Evolutionary conservation across 2,797 vertebrate species (phyloP).

Genomic region (Peromyscus nudipes): DNA sequence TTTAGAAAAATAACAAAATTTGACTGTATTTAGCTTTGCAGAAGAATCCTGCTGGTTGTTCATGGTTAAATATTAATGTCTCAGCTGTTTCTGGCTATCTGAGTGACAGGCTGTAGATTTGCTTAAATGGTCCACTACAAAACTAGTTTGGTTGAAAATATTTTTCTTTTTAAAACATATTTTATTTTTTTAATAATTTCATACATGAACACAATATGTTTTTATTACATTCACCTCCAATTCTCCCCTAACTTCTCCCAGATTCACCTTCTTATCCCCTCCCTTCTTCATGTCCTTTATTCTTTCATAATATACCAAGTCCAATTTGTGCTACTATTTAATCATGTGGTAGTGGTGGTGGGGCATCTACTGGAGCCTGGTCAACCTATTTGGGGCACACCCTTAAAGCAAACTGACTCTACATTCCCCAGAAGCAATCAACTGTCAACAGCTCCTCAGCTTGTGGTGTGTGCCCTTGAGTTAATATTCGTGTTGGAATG

Average conservation of each 20-base stretch:
- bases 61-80: conserved; percentile 85
- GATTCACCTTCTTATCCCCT: background rate
- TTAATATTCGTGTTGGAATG: conserved; percentile 1
- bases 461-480: background rate
- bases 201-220: background rate
- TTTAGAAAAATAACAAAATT: conserved; percentile 88
- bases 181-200: background rate
- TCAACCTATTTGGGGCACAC: background rate
- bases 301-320: background rate
- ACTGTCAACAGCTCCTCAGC: background rate
- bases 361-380: background rate
- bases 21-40: conserved; percentile 86
- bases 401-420: background rate
- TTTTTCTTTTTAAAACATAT: conserved; percentile 61
- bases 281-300: background rate
- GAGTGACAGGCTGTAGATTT: conserved; percentile 84
- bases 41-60: conserved; percentile 84
- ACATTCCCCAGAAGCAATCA: background rate
- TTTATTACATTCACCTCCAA: background rate
- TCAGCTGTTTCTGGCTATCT: conserved; percentile 84
- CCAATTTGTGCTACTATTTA: background rate
- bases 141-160: conserved; percentile 79
- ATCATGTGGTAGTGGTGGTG: background rate
- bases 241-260: background rate
- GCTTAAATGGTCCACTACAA: conserved; percentile 83